Evolutionary conservation across 2,113 vertebrate genomes (phyloP).

Genomic region (Myiozetetes cayanensis): DNA sequence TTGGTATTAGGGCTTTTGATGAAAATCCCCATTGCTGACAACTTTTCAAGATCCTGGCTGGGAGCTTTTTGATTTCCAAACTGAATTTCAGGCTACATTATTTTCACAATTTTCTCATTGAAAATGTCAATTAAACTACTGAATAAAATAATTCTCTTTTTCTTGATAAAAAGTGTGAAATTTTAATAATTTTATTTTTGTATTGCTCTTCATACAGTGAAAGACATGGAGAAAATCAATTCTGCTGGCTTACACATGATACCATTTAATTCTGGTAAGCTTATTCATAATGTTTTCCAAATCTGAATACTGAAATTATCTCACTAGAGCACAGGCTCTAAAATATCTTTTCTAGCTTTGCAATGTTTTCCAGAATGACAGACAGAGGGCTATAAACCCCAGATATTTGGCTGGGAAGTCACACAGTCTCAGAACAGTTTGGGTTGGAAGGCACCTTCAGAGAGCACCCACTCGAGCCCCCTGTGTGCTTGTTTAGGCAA

Average conservation of each 20-base stretch:
- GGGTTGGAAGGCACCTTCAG: not conserved
- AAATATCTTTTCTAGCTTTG: not conserved
- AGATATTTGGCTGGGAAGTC: not conserved
- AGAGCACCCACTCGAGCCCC: not conserved
- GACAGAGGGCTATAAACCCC: not conserved
- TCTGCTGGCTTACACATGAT: not conserved
- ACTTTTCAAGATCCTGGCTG: not conserved
- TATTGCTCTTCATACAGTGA: not conserved
- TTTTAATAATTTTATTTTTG: not conserved
- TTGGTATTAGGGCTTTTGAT: not conserved
- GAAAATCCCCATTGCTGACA: not conserved
- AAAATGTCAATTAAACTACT: not conserved
- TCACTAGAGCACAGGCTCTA: not conserved
- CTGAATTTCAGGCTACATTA: not conserved
- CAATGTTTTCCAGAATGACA: not conserved
- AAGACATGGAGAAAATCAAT: not conserved
- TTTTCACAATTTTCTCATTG: not conserved
- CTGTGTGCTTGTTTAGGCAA: not conserved
- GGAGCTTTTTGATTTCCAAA: not conserved
- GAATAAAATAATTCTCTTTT: not conserved
- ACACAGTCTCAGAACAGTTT: not conserved
- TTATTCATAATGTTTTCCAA: not conserved
- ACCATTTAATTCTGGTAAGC: not conserved
- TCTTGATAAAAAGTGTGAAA: not conserved
- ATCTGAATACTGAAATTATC: not conserved